These are phyloP conservation scores for Drosophila picticornis DNA, from an alignment of 2,888 invertebrate species.

Conservation along the genomic window DNA sequence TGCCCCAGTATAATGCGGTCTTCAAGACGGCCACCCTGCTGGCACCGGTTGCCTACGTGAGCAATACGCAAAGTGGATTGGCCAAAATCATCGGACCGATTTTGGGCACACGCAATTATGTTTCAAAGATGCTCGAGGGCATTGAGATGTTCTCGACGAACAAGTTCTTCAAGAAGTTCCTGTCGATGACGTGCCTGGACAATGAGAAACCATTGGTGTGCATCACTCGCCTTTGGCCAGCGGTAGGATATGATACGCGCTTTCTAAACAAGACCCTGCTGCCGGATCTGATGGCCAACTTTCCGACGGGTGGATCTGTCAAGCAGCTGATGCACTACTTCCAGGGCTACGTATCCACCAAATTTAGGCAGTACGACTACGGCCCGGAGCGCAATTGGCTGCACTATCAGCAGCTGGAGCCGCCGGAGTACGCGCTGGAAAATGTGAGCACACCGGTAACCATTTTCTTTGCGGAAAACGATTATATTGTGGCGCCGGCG, in stretches of 20 bases:
- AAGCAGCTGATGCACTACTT: constrained; percentile 85
- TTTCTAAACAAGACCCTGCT: constrained; percentile 82
- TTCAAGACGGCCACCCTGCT: constrained; percentile 83
- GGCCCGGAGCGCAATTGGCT: constrained; percentile 80
- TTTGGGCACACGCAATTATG: constrained; percentile 82
- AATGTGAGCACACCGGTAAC: constrained; percentile 79
- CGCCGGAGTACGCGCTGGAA: constrained; percentile 82
- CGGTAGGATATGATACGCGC: constrained; percentile 83
- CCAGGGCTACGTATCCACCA: constrained; percentile 83
- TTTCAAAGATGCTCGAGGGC: constrained; percentile 82
- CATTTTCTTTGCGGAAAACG: constrained; percentile 83
- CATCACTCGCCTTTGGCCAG: constrained; percentile 83
- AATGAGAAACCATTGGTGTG: constrained; percentile 81
- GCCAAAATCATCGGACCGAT: constrained; percentile 88
- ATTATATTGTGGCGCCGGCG: constrained; percentile 83
- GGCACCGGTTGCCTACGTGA: constrained; percentile 83
- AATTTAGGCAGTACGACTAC: constrained; percentile 83
- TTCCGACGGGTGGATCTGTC: constrained; percentile 83
- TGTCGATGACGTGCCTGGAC: constrained; percentile 82
- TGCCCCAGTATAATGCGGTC: constrained; percentile 82
- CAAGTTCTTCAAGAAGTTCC: constrained; percentile 82
- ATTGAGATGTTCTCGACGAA: constrained; percentile 84
- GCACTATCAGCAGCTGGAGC: constrained; percentile 79
- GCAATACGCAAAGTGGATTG: constrained; percentile 86
- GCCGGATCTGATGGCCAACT: constrained; percentile 83